These are phyloP conservation scores for Cancer borealis DNA, from an alignment of 2,888 invertebrate genomes.

Conservation along the genomic window DNA sequence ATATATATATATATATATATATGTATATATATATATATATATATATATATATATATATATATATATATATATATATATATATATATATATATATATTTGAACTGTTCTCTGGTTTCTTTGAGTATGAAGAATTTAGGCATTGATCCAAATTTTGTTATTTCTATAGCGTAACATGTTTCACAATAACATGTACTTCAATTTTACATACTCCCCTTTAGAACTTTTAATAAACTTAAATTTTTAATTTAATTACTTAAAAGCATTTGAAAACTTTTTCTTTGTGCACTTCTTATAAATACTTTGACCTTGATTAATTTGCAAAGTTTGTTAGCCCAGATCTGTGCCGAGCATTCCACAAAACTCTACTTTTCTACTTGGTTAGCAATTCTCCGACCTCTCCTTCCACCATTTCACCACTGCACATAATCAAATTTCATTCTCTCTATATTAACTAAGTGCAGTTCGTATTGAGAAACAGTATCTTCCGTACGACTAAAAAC, in stretches of 20 bases:
- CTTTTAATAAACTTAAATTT: not conserved
- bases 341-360: not conserved
- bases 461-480: not conserved
- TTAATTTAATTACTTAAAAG: not conserved
- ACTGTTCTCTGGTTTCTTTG: not conserved
- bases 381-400: not conserved
- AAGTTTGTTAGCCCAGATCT: not conserved
- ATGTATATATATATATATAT: too few relatives aligned
- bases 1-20: too few relatives aligned
- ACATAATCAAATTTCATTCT: not conserved
- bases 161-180: not conserved
- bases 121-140: not conserved
- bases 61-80: too few relatives aligned
- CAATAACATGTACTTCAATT: not conserved
- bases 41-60: too few relatives aligned
- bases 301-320: not conserved
- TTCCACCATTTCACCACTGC: not conserved
- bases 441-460: not conserved
- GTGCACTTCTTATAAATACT: slow-evolving; percentile 18
- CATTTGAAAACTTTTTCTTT: not conserved
- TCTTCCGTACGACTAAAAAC: not conserved
- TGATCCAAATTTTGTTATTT: not conserved
- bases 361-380: not conserved
- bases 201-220: not conserved
- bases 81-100: not conserved